Evolutionary conservation across 1,140 invertebrate genomes (phyloP).

Genomic region (Rhyzopertha dominica): DNA sequence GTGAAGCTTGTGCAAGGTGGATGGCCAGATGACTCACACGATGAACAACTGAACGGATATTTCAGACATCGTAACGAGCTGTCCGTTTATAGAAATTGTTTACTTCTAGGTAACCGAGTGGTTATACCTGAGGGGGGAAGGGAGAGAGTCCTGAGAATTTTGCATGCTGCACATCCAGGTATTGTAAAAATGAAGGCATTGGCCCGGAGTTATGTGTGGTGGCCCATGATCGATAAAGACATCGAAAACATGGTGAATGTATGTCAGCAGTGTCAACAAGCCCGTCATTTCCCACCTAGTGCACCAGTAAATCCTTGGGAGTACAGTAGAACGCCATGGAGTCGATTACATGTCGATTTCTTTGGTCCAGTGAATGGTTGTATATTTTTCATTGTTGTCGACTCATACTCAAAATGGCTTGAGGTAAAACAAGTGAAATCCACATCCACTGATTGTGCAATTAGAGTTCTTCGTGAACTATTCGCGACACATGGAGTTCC

Average conservation of each 20-base stretch:
- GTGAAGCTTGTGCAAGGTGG: constrained; percentile 16
- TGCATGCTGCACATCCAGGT: constrained; percentile 46
- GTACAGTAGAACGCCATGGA: constrained; percentile 39
- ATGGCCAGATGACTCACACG: constrained; percentile 14
- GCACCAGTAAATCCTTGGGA: constrained; percentile 37
- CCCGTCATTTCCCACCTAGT: constrained; percentile 28
- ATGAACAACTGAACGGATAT: constrained; percentile 12
- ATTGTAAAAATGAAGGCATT: constrained; percentile 46
- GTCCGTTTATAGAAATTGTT: constrained; percentile 23
- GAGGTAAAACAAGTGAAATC: constrained; percentile 24
- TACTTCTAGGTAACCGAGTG: constrained; percentile 34
- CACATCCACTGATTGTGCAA: constrained; percentile 21
- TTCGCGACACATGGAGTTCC: constrained; percentile 22
- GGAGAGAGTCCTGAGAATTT: constrained; percentile 31
- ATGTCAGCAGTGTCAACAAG: constrained; percentile 27
- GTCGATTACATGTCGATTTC: constrained; percentile 40
- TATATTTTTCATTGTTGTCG: constrained; percentile 28
- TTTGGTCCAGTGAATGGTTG: constrained; percentile 32
- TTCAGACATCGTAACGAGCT: constrained; percentile 22
- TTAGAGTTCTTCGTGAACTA: constrained; percentile 13
- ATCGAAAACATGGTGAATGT: constrained; percentile 13
- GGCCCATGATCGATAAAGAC: constrained; percentile 43
- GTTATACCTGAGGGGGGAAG: constrained; percentile 41
- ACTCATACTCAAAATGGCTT: constrained; percentile 37
- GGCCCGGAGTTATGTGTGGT: constrained; percentile 46